Evolutionary conservation across 2,113 vertebrate species (phyloP).

Genomic region (Monopterus albus): DNA sequence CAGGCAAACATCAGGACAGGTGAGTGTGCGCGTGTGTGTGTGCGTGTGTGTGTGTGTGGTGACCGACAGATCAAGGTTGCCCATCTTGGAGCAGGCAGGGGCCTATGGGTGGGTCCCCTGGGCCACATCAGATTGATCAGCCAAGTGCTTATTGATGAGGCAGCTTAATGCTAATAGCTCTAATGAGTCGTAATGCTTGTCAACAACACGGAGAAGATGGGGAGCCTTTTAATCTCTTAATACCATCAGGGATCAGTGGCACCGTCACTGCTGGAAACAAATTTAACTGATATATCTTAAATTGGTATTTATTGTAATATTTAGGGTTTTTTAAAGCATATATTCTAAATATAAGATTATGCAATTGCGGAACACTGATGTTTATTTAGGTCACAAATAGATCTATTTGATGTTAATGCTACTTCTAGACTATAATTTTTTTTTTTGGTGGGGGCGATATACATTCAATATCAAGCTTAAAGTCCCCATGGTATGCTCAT

Average conservation of each 20-base stretch:
- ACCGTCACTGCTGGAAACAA: constrained; percentile 46
- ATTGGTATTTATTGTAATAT: no score
- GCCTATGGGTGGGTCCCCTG: constrained; percentile 36
- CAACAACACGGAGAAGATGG: constrained; percentile 70
- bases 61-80: constrained; percentile 59
- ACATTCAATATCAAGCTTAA: no score
- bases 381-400: no score
- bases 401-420: no score
- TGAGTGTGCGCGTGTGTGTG: not conserved
- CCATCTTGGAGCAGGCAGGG: constrained; percentile 32
- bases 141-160: constrained; percentile 80
- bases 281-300: constrained; percentile 41
- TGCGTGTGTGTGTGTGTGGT: not conserved
- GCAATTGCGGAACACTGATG: no score
- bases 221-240: constrained; percentile 82
- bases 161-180: constrained; percentile 78
- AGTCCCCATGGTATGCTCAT: no score
- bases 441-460: no score
- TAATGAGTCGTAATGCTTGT: constrained; percentile 79
- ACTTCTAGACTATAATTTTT: no score
- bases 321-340: no score
- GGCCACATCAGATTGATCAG: constrained; percentile 72
- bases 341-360: no score
- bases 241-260: constrained; percentile 71
- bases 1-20: constrained; percentile 21